phyloP scores from a whole-genome alignment of 2,888 invertebrate genomes.

The Eurytoma californica region DNA sequence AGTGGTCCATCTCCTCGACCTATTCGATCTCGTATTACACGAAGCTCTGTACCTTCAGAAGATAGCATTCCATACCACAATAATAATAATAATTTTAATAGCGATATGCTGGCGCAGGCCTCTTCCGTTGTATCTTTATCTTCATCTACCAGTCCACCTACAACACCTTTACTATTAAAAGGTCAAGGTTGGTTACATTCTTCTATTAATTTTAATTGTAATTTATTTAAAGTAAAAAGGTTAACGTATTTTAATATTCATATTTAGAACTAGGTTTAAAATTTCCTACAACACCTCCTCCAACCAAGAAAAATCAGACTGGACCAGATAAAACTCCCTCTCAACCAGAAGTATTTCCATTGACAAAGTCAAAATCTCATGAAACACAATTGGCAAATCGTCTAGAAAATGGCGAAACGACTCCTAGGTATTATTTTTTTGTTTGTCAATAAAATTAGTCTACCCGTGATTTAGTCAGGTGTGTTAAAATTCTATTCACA shows the following conservation, averaged over 20 bases:
- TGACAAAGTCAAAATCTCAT: constrained; percentile 94
- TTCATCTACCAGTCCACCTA: constrained; percentile 75
- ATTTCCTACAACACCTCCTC: constrained; percentile 89
- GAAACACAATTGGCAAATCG: constrained; percentile 89
- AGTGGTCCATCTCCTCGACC: constrained; percentile 77
- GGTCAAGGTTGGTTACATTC: constrained; percentile 54
- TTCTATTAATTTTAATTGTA: too few relatives aligned
- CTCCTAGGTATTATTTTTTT: constrained; percentile 67
- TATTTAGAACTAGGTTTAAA: constrained; percentile 77
- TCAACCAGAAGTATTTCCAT: constrained; percentile 76
- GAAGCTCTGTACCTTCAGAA: constrained; percentile 80
- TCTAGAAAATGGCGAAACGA: constrained; percentile 76
- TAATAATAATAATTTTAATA: constrained; percentile 70
- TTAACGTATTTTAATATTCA: constrained; percentile 17
- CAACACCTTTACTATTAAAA: constrained; percentile 65
- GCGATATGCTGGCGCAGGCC: constrained; percentile 72
- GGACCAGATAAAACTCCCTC: constrained; percentile 72
- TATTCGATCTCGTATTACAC: constrained; percentile 75
- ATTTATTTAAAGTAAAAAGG: constrained; percentile 19
- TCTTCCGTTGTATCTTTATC: constrained; percentile 77
- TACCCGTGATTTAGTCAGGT: neutral
- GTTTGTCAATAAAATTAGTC: constrained; percentile 1
- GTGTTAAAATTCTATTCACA: constrained; percentile 50
- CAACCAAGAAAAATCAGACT: constrained; percentile 84
- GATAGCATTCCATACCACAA: constrained; percentile 76